These are phyloP conservation scores for Drosophila ezoana DNA, from an alignment of 2,888 invertebrate species.

Conservation along the genomic window DNA sequence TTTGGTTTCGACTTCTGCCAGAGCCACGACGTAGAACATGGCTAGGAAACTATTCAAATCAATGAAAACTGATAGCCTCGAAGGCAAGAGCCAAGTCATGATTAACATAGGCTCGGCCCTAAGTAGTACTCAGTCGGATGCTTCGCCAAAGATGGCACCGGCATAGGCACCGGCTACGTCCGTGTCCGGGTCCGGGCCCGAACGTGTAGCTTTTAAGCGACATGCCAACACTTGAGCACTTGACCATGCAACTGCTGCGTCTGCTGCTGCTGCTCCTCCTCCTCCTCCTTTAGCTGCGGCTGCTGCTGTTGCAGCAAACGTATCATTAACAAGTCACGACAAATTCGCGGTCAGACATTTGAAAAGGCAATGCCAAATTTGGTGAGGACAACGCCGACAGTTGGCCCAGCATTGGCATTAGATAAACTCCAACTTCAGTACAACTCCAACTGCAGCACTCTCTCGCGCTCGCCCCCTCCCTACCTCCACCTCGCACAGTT, in stretches of 20 bases:
- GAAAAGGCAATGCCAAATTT: conserved; percentile 76
- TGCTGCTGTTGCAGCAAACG: conserved; percentile 48
- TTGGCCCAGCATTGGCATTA: conserved; percentile 63
- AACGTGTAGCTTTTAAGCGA: conserved; percentile 72
- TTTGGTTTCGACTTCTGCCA: conserved; percentile 19
- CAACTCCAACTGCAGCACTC: conserved; percentile 26
- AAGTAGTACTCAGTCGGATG: conserved; percentile 38
- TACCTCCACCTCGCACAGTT: conserved; percentile 6
- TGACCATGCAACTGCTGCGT: conserved; percentile 23
- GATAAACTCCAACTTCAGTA: conserved; percentile 63
- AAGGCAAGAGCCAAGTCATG: conserved; percentile 66
- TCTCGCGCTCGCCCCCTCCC: not conserved
- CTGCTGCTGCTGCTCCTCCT: not conserved
- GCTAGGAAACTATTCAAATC: conserved; percentile 71
- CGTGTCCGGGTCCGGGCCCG: not conserved
- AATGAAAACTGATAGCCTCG: conserved; percentile 77
- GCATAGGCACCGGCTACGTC: conserved; percentile 3
- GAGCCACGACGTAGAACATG: conserved; percentile 23
- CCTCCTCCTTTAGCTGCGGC: not conserved
- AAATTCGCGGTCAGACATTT: conserved; percentile 80
- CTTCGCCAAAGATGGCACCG: conserved; percentile 73
- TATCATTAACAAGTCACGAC: conserved; percentile 84
- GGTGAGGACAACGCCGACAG: conserved; percentile 65
- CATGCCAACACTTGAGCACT: conserved; percentile 76
- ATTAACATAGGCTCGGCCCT: conserved; percentile 70